Base-by-base conservation (phyloP, 2,888 invertebrate genomes). In the Erebia ligea region DNA sequence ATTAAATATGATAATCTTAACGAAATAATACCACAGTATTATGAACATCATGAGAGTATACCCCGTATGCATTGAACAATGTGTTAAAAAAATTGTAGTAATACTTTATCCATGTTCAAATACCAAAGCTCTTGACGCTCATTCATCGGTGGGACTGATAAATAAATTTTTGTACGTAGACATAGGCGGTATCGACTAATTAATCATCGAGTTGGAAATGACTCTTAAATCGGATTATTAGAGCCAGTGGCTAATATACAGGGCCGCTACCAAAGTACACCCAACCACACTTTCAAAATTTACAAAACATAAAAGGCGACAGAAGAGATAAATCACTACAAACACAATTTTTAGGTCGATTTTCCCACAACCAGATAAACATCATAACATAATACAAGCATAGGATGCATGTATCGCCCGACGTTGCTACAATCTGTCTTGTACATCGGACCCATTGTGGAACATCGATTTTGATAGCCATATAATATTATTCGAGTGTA, bases 191-290 rank as follows among this genome's bases (percentile, higher is more conserved):
- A 78, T 81, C 75, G 73, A 81, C 80, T 85, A 82, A 86, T 86
- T 86, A 86, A 86, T 87, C 85, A 88, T 79, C 78, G 78, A 78
- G 77, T 69, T 79, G 72, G 76, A 81, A 79, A 84, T 81, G 80
- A 83, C 82, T 79, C 80, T 81, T 81, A 82, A 82, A 83, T 82
- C 82, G 81, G 83, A 85, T 86, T 86, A 86, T 84, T 83, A 83
- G 79, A 81, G 76, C 71, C 79, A 75, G 80, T 80, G 81, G 80
- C 78, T 79, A 78, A 83, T 81, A 84, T 81, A 82, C 81, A 81
- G 77, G 59, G 65, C 71, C 63, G 68, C 69, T 73, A 73, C 73
- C 62, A 73, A 75, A 58, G 69, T 66, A 73, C 61, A 54, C 40
- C 56, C 48, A 42, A 64, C 71, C 71, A 66, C 48, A 45, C 19